Conservation (phyloP, 2,797 vertebrate species). For the Phalanger gymnotis region DNA sequence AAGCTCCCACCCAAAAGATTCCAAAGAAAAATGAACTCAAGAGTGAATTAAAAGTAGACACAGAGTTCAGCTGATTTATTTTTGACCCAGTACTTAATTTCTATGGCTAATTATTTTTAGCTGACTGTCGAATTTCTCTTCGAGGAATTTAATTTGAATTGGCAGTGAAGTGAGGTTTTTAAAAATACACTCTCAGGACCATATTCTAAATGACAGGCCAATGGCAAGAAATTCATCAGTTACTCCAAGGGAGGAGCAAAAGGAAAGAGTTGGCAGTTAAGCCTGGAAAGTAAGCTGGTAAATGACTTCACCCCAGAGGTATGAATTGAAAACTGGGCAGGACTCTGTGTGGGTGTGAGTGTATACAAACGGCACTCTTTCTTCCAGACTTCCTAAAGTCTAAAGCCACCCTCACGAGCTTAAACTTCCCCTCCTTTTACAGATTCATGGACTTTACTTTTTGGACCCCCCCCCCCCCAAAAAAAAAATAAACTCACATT, state of each 20-base stretch:
- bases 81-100: constrained; percentile 32
- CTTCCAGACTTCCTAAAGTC: background rate
- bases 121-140: background rate
- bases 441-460: background rate
- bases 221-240: constrained; percentile 49
- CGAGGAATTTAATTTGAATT: constrained; percentile 47
- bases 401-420: background rate
- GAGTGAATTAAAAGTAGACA: constrained; percentile 3
- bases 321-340: constrained; percentile 46
- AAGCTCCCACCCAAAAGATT: background rate
- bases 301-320: constrained; percentile 70
- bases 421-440: constrained; percentile 14
- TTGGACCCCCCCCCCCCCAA: background rate
- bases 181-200: constrained; percentile 12
- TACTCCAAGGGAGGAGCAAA: constrained; percentile 23
- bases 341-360: background rate
- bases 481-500: background rate
- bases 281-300: constrained; percentile 73
- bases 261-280: constrained; percentile 60
- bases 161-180: constrained; percentile 59
- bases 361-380: background rate
- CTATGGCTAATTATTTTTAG: background rate
- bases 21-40: constrained; percentile 18
- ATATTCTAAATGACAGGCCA: constrained; percentile 61
- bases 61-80: background rate